A percentile compares a stretch with the other conserved stretches of the same genome.
phyloP scores from a whole-genome alignment of 2,113 vertebrate species.

The Mugil cephalus region DNA sequence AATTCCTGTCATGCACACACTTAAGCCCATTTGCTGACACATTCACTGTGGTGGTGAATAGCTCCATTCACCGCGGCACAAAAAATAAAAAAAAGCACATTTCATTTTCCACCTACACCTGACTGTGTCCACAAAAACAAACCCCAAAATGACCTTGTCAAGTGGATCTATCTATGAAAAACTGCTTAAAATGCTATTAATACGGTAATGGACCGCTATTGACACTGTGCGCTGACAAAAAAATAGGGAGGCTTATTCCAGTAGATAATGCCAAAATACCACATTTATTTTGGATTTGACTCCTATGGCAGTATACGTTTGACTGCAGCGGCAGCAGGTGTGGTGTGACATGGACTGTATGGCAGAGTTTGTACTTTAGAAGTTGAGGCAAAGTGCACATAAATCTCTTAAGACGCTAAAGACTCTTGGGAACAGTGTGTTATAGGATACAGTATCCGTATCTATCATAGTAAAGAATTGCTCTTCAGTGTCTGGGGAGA shows the following conservation, averaged over 20 bases:
- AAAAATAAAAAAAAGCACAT: neutral
- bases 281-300: constrained; percentile 22
- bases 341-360: constrained; percentile 15
- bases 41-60: neutral
- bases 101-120: neutral
- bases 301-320: neutral
- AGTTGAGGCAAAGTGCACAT: constrained; percentile 10
- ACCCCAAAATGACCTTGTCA: constrained; percentile 7
- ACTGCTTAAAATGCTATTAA: constrained; percentile 16
- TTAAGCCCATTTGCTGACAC: neutral
- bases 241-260: constrained; percentile 20
- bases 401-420: constrained; percentile 22
- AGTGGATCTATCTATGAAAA: constrained; percentile 20
- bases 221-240: constrained; percentile 28
- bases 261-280: constrained; percentile 14
- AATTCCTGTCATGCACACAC: constrained; percentile 1
- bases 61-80: neutral
- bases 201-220: constrained; percentile 19
- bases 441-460: constrained; percentile 16
- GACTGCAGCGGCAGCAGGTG: neutral
- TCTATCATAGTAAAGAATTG: constrained; percentile 27
- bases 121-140: constrained; percentile 47
- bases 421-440: constrained; percentile 25
- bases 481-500: constrained; percentile 10
- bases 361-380: constrained; percentile 17